Conservation (phyloP, 37 sponge, comb jelly and placozoan genomes). For the Hormiphora californensis region DNA sequence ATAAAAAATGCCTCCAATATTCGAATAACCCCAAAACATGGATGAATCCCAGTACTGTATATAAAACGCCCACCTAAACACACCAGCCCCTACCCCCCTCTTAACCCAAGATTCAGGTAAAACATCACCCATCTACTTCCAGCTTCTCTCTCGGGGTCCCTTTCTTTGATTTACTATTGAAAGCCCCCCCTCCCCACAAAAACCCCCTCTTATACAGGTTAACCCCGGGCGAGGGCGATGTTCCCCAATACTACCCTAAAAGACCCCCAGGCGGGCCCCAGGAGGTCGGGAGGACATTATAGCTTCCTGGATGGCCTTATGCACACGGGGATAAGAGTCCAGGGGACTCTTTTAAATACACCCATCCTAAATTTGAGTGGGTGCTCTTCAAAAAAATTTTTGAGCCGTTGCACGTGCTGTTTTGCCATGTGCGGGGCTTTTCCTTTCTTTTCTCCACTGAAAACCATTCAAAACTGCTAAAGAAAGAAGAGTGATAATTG, state of each 20-base stretch:
- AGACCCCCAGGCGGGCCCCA: slow-evolving; percentile 1
- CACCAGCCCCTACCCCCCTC: slow-evolving; percentile 23
- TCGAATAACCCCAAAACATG: not conserved
- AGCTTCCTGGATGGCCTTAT: not conserved
- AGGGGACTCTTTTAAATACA: too few species aligned
- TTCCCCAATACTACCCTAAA: slow-evolving; percentile 3
- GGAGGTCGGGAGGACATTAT: too few species aligned
- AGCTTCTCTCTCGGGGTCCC: too few species aligned
- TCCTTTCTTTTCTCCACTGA: too few species aligned
- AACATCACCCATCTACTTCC: not conserved
- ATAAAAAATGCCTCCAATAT: too few species aligned
- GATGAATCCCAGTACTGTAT: slow-evolving; percentile 19
- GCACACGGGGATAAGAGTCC: not conserved
- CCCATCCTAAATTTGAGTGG: too few species aligned
- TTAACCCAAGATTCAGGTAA: slow-evolving; percentile 46
- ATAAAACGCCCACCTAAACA: not conserved
- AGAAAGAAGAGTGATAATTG: too few species aligned
- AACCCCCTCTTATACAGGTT: not conserved
- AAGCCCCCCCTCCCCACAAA: not conserved
- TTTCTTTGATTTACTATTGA: too few species aligned
- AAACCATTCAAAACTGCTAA: too few species aligned
- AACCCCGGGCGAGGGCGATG: slow-evolving; percentile 2
- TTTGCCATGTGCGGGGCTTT: too few species aligned
- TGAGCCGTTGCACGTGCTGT: too few species aligned
- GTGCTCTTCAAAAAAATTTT: too few species aligned